These are phyloP conservation scores for Aphelenchoides fujianensis DNA, from an alignment of 1,140 invertebrate species.

Conservation along the genomic window DNA sequence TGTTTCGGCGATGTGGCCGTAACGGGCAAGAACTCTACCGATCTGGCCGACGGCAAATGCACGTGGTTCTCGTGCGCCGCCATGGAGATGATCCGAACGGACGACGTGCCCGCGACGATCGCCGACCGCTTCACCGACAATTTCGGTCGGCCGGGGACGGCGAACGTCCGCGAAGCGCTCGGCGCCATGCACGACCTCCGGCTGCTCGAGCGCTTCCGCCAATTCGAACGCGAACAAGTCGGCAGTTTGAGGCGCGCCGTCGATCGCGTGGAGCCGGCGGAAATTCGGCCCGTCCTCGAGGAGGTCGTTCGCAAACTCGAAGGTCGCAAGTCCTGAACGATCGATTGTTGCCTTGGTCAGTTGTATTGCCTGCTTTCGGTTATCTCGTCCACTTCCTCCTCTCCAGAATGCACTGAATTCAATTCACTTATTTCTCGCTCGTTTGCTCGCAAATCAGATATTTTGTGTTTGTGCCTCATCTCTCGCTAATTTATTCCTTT, in stretches of 20 bases:
- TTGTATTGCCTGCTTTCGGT: no score
- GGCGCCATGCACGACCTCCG: neutral
- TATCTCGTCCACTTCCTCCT: no score
- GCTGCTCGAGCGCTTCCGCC: neutral
- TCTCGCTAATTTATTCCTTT: neutral
- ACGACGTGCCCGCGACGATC: constrained; percentile 24
- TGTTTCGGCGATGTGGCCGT: constrained; percentile 80
- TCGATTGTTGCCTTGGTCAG: no score
- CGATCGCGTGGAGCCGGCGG: neutral
- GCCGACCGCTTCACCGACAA: constrained; percentile 28
- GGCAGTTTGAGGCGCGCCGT: neutral
- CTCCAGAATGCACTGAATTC: no score
- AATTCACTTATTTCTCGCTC: no score
- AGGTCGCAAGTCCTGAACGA: neutral
- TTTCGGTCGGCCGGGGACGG: constrained; percentile 26
- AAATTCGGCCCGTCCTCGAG: constrained; percentile 5
- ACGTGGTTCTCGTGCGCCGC: constrained; percentile 88
- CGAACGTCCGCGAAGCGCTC: neutral
- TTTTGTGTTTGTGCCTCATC: no score
- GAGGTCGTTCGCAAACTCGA: neutral
- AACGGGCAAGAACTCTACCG: constrained; percentile 81
- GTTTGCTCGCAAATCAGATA: no score
- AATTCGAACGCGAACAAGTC: constrained; percentile 17
- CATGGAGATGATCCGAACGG: constrained; percentile 67
- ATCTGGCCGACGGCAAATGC: constrained; percentile 92